A percentile compares a stretch with the other conserved stretches of the same genome.
Evolutionary conservation across 2,113 vertebrate genomes (phyloP).

Genomic region (Clupea harengus): DNA sequence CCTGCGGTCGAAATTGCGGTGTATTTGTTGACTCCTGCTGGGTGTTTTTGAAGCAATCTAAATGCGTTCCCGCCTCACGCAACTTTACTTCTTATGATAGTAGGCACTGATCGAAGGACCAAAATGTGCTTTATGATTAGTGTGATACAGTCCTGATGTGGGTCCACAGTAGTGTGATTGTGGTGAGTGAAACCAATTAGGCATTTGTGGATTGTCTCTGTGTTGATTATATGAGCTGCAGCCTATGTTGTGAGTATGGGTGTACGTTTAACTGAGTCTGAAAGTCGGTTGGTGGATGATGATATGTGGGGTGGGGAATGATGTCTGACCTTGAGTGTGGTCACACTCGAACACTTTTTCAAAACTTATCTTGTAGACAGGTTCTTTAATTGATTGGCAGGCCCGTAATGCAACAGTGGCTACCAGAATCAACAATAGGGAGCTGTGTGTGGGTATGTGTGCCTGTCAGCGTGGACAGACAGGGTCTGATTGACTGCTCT

Average conservation of each 20-base stretch:
- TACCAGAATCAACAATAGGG: neutral
- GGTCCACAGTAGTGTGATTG: neutral
- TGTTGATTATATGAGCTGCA: neutral
- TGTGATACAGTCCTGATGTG: neutral
- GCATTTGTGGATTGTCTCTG: neutral
- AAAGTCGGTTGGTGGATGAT: neutral
- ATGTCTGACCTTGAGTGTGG: neutral
- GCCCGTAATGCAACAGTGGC: neutral
- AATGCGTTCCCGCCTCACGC: neutral
- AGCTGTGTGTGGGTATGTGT: neutral
- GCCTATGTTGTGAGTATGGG: neutral
- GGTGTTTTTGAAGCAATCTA: neutral
- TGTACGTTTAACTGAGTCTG: neutral
- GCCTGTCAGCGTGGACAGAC: neutral
- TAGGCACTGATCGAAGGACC: neutral
- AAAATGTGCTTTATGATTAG: neutral
- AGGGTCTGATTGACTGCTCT: slow-evolving; percentile 17
- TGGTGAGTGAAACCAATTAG: neutral
- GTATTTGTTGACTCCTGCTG: neutral
- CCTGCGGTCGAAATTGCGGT: neutral
- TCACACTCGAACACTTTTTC: neutral
- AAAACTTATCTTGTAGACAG: neutral
- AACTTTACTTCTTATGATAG: neutral
- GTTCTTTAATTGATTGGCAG: slow-evolving; percentile 40
- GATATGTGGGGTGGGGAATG: no score